phyloP scores from a whole-genome alignment of 2,113 vertebrate species.

The Thalassarche chlororhynchos region DNA sequence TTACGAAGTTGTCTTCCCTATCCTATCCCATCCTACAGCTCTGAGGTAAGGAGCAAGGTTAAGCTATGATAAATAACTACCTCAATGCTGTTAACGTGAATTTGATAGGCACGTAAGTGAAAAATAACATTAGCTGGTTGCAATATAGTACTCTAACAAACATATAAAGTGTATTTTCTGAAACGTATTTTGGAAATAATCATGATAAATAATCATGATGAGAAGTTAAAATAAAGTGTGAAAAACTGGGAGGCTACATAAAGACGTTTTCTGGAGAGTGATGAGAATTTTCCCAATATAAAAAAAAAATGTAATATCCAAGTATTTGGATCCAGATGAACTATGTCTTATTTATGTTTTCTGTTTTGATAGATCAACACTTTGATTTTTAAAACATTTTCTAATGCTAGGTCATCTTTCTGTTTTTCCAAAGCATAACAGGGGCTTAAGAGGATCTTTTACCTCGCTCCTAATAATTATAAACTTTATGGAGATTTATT shows the following conservation, averaged over 20 bases:
- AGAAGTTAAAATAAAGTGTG: background rate
- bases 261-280: background rate
- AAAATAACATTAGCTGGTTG: background rate
- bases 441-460: background rate
- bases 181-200: background rate
- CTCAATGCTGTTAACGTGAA: background rate
- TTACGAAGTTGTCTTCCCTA: background rate
- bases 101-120: background rate
- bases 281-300: background rate
- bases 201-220: accelerated
- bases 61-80: background rate
- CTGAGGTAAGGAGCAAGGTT: background rate
- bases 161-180: accelerated
- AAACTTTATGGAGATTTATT: background rate
- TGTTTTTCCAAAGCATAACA: background rate
- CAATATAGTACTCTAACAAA: background rate
- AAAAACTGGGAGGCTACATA: background rate
- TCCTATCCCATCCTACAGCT: background rate
- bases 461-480: background rate
- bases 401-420: background rate
- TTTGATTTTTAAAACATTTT: background rate
- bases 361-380: background rate
- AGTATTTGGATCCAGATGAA: background rate
- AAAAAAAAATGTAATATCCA: background rate
- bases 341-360: background rate